Base-by-base conservation (phyloP, 2,888 invertebrate species). In the Stratiomys singularior region DNA sequence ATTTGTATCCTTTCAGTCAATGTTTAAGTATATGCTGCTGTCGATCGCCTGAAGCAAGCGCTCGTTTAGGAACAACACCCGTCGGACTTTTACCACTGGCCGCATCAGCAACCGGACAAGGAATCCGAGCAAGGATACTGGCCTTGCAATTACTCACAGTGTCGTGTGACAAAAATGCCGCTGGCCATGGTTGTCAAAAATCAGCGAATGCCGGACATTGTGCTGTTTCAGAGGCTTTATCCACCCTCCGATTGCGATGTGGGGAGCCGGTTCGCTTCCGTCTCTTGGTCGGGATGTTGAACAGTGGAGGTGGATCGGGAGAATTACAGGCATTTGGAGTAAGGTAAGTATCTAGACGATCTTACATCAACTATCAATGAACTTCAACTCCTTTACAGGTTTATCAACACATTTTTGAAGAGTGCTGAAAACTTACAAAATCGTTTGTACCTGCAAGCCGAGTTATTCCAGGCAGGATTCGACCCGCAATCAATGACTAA, bases 201-300 rank as follows among this genome's bases (percentile, higher is more conserved):
- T 82, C 83, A 66, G 90, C 91, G 9, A 91, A 90, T 0, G 90
- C 89, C 77, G 97, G 96, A 0, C 96, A 96, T 87, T 91, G 92
- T 52, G 92, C 94, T 80, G 95, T 97, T 18, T 94, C 96, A 0
- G 97, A 97, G 86, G 96, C 97, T 0, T 90, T 97, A 81, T 95
- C 96, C 0, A 96, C 96, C 0, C 89, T 97, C 76, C 90, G 97
- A 47, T 89, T 97, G 5, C 90, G 96, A 78, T 95, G 95, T 84
- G 96, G 96, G 2, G 97, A 98, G 85, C 96, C 97, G 0, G 96
- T 97, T 5, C 91, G 97, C 84, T 97, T 97, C 87, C 91, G 97
- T 79, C 93, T 97, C 84, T 90, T 97, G 0, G 93, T 96, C 7
- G 96, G 96, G 1, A 96, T 96, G 91, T 89, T 97, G 78, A 93